phyloP scores from a whole-genome alignment of 2,888 invertebrate species.

The Apocheima hispidaria region DNA sequence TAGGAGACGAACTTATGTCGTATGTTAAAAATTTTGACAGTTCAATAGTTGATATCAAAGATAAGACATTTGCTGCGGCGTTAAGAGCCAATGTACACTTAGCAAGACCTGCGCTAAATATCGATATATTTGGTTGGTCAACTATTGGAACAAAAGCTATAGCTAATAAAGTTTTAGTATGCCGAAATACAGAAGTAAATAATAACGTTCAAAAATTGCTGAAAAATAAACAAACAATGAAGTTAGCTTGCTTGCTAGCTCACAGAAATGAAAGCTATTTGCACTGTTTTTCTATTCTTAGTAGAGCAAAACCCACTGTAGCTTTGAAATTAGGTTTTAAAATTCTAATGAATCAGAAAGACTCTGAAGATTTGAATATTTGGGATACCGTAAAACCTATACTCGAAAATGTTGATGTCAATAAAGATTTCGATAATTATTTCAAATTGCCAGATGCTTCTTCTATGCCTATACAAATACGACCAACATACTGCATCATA shows the following conservation, averaged over 20 bases:
- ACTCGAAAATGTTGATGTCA: slow-evolving; percentile 44
- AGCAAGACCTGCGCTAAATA: slow-evolving; percentile 54
- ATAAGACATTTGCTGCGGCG: slow-evolving; percentile 47
- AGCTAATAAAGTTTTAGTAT: slow-evolving; percentile 55
- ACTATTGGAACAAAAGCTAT: slow-evolving; percentile 61
- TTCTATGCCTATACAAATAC: too few species aligned
- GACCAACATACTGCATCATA: too few species aligned
- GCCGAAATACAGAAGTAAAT: slow-evolving; percentile 50
- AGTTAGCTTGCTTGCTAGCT: slow-evolving; percentile 56
- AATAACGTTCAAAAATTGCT: slow-evolving; percentile 48
- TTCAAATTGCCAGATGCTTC: too few species aligned
- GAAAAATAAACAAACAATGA: slow-evolving; percentile 52
- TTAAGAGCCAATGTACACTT: slow-evolving; percentile 59
- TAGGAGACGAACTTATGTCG: slow-evolving; percentile 33
- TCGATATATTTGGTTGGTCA: slow-evolving; percentile 56
- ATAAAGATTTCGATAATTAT: too few species aligned
- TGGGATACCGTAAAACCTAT: slow-evolving; percentile 60
- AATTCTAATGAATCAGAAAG: too few species aligned
- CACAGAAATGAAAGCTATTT: slow-evolving; percentile 46
- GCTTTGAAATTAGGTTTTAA: too few species aligned
- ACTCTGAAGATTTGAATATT: slow-evolving; percentile 49
- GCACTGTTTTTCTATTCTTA: too few species aligned
- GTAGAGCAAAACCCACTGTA: slow-evolving; percentile 50
- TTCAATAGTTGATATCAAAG: slow-evolving; percentile 24
- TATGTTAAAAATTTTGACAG: slow-evolving; percentile 42